Evolutionary conservation across 2,888 invertebrate species (phyloP).

Genomic region (Pseudoips prasinana): DNA sequence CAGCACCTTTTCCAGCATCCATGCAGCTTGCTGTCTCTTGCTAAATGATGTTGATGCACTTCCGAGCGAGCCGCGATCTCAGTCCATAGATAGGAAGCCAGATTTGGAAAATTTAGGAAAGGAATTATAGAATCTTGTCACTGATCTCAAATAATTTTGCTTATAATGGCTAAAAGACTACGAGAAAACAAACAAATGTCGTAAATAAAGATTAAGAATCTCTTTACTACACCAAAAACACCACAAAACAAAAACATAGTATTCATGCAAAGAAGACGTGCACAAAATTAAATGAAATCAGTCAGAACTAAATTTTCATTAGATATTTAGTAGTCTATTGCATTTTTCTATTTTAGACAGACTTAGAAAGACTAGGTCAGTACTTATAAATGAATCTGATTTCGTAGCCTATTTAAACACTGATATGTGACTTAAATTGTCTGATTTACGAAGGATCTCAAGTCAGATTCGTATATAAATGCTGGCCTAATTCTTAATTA

Average conservation of each 20-base stretch:
- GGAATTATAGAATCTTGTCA: slow-evolving; percentile 71
- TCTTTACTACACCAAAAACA: background rate
- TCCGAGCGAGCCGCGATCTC: slow-evolving; percentile 51
- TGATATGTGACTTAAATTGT: too few relatives aligned
- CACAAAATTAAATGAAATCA: slow-evolving; percentile 79
- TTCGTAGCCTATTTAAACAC: too few relatives aligned
- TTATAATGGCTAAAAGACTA: slow-evolving; percentile 19
- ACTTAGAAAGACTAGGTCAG: too few relatives aligned
- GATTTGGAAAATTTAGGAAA: slow-evolving; percentile 45
- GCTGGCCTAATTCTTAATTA: too few relatives aligned
- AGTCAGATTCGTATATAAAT: too few relatives aligned
- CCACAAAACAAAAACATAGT: too few relatives aligned
- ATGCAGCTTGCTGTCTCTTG: slow-evolving; percentile 69
- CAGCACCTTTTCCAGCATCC: slow-evolving; percentile 70
- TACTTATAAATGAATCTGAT: too few relatives aligned
- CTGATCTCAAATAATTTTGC: slow-evolving; percentile 80
- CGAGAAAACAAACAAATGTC: slow-evolving; percentile 33
- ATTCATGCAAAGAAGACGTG: slow-evolving; percentile 47
- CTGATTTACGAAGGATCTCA: too few relatives aligned
- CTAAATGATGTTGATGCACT: slow-evolving; percentile 61
- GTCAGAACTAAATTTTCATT: slow-evolving; percentile 38
- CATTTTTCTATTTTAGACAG: too few relatives aligned
- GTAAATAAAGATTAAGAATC: slow-evolving; percentile 8
- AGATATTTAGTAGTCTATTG: too few relatives aligned
- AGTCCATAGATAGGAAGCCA: slow-evolving; percentile 45